Base-by-base conservation (phyloP, 2,797 vertebrate genomes). In the Eulemur rubriventer region DNA sequence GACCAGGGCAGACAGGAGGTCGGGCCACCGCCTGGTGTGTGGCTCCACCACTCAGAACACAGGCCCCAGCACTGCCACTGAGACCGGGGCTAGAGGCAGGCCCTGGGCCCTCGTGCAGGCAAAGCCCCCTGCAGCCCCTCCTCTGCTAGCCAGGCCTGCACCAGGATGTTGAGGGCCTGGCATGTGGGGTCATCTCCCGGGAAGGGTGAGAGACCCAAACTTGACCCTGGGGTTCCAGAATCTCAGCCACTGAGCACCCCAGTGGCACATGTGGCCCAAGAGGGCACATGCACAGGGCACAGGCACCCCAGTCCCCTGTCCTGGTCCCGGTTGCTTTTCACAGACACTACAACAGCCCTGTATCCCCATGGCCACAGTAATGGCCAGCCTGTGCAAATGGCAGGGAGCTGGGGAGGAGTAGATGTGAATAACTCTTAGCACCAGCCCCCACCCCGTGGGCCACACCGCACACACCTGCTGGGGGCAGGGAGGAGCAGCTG, bases 21-120 rank as follows among this genome's bases (percentile, higher is more conserved):
- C 2, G 0, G 41, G 76, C 63, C 41, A 10, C 0, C 2, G 33
- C 2, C n/a, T 3, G n/a, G 83, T 14, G 0, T 10, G 22, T 0
- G 30, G 67, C 43, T 88, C 89, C 18, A 2, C 84, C 1, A 10
- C 38, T 72, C 70, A 50, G 85, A 61, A 20, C 28, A 43, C 30
- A 73, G 52, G 82, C 30, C n/a, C 6, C 28, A 94, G 57, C 7
- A 1, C 38, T 0, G 46, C 70, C 50, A 38, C 70, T 7, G 14
- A 43, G 20, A 59, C 16, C 7, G 13, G 4, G 43, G 16, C 38
- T 52, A 78, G 28, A 48, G 48, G 35, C 16, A 24, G 22, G 24
- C 52, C 46, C 30, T 28, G 50, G 91, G 81, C 48, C 81, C 10
- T 17, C 5, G 2, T 4, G 4, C 20, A n/a, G 28, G 7, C 6